A percentile compares a stretch with the other conserved stretches of the same genome.
phyloP scores from a whole-genome alignment of 1,140 invertebrate species.

The Teleopsis dalmanni region DNA sequence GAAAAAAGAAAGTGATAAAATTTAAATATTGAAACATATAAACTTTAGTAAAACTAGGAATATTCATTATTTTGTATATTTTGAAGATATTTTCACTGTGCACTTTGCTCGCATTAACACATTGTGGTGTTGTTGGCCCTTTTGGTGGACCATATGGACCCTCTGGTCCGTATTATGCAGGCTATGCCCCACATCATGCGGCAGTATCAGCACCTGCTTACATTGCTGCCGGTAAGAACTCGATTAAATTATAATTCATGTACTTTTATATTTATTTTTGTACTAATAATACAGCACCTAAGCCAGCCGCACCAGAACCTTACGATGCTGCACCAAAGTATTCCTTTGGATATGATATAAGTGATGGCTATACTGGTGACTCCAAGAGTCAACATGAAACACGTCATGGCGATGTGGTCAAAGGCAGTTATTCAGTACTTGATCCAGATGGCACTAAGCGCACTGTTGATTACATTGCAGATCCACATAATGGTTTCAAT shows the following conservation, averaged over 20 bases:
- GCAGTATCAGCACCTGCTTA: slow-evolving; percentile 16
- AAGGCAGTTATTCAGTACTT: slow-evolving; percentile 56
- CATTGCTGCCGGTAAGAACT: slow-evolving; percentile 14
- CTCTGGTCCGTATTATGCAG: slow-evolving; percentile 8
- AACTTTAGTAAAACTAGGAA: too few species aligned
- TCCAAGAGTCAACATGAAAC: slow-evolving; percentile 53
- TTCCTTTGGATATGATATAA: slow-evolving; percentile 51
- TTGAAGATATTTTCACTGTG: slow-evolving; percentile 31
- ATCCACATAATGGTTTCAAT: slow-evolving; percentile 47
- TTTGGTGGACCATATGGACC: slow-evolving; percentile 27
- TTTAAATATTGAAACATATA: too few species aligned
- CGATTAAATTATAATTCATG: neutral
- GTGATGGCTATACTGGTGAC: slow-evolving; percentile 53
- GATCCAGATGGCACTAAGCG: slow-evolving; percentile 59
- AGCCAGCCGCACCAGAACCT: slow-evolving; percentile 44
- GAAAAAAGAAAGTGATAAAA: too few species aligned
- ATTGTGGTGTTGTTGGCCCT: slow-evolving; percentile 31
- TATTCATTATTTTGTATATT: neutral
- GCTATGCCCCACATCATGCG: slow-evolving; percentile 9
- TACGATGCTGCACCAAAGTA: slow-evolving; percentile 53
- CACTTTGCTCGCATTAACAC: slow-evolving; percentile 24
- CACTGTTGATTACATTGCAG: slow-evolving; percentile 58
- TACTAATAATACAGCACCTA: slow-evolving; percentile 15
- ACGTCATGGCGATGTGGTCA: slow-evolving; percentile 55
- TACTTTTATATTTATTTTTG: neutral